Base-by-base conservation (phyloP, 2,888 invertebrate species). In the Cosmopolites sordidus region DNA sequence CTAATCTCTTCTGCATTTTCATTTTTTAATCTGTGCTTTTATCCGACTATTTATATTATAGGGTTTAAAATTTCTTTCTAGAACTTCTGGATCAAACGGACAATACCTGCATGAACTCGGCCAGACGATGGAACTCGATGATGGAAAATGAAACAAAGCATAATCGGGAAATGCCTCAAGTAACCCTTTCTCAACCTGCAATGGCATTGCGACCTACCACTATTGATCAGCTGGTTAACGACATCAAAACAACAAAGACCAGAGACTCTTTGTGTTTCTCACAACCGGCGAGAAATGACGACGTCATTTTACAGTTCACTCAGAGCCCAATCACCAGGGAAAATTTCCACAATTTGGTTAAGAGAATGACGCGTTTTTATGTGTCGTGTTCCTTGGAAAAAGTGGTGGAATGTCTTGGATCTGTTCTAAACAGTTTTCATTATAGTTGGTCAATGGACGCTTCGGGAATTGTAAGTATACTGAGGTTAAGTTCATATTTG, bases 311-410 rank as follows among this genome's bases (percentile, higher is more conserved):
- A 65, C 81, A 82, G 68, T 77, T 79, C 51, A 78, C 79, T 14
- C 80, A 80, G 64, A 72, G 69, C 56, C 68, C 70, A 33, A 60
- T 74, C 48, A 71, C 69, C 9, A 69, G 64, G 60, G 85, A 83
- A 64, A 79, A 82, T 46, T 82, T 89, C 74, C 88, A 91, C 73
- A 82, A 83, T 66, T 76, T 94, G 66, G 92, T 92, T 42, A 85
- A 89, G 55, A 83, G 97, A 65, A 89, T 96, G 92, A 96, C 97
- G 41, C 82, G 97, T 64, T 92, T 96, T 77, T 91, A 92, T 76
- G 87, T 94, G 48, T 83, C 79, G 50, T 84, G 83, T 17, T 79
- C 78, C 63, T 80, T 81, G 66, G 83, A 83, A 43, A 79, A 79
- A 43, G 87, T 91, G 3, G 74, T 88, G 18, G 77, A 78, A 58